Conservation (phyloP, 1,140 invertebrate species). For the Drosophila eugracilis region DNA sequence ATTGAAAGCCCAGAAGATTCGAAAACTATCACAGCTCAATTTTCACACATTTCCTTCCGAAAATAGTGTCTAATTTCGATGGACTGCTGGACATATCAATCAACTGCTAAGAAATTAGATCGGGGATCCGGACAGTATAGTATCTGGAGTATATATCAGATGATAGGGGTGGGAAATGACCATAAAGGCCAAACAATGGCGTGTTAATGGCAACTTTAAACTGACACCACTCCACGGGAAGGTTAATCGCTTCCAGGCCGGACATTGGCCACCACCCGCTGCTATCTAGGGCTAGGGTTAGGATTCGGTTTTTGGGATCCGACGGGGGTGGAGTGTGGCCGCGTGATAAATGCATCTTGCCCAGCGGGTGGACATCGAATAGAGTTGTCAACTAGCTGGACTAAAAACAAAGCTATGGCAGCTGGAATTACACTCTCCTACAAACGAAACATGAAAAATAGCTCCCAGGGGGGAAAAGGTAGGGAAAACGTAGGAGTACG, state of each 20-base stretch:
- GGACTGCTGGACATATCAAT: conserved; percentile 62
- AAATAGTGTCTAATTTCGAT: conserved; percentile 23
- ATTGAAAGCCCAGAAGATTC: background rate
- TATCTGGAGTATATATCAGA: conserved; percentile 9
- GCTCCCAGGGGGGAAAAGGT: conserved; percentile 21
- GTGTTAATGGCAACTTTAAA: conserved; percentile 83
- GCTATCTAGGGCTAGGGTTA: conserved; percentile 53
- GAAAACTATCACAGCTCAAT: background rate
- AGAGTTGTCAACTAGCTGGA: conserved; percentile 66
- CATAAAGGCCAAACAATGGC: conserved; percentile 72
- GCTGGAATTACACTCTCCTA: conserved; percentile 39
- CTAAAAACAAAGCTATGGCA: conserved; percentile 28
- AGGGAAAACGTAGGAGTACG: background rate
- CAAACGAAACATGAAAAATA: conserved; percentile 26
- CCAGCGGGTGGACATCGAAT: conserved; percentile 49
- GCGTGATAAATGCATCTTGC: conserved; percentile 61
- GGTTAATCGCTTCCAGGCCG: conserved; percentile 55
- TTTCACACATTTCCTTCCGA: background rate
- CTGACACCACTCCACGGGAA: conserved; percentile 60
- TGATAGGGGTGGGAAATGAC: conserved; percentile 37
- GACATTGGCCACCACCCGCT: conserved; percentile 63
- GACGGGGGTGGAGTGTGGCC: conserved; percentile 15
- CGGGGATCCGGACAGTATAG: conserved; percentile 7
- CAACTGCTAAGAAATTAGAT: conserved; percentile 65
- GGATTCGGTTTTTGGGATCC: conserved; percentile 20